Evolutionary conservation across 2,113 vertebrate species (phyloP), one percentile per base, ranked within the genome.

Genomic region (Lontra canadensis): DNA sequence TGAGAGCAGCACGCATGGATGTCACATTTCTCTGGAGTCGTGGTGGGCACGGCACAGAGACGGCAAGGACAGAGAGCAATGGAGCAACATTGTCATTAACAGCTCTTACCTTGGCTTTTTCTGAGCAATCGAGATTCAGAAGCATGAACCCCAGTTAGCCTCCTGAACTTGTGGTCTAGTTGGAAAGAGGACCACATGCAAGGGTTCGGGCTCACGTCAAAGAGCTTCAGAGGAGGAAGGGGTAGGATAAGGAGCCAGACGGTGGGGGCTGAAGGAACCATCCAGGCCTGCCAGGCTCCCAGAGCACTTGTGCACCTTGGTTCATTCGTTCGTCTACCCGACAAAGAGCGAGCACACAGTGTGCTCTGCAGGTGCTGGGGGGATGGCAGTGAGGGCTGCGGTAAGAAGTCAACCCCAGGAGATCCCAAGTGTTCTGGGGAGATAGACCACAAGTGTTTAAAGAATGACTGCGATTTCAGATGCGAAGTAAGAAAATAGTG

Each of bases 261-360:
- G 0, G 25, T 2, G 11, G 2, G 6, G 7, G 5, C 4, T 5
- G 2, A 1, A 1, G 52, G 7, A 14, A 6, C 36, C 5, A 23
- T 29, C 9, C 9, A 3, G 26, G 57, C 6, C 5, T 0, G 17
- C 55, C 15, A 10, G 39, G 15, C 7, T 14, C n/a, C 18, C 1
- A 1, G 39, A 42, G 36, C 5, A 10, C 29, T 15, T n/a, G 17
- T 3, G 29, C 1, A 0, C 63, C 63, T 57, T 4, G 0, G 10
- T 20, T 26, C 1, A 0, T 36, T n/a, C 9, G 6, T 71, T 57
- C 20, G 4, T 18, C 71, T 26, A 23, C 39, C 59, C 4, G 3
- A 44, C 20, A 20, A 59, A 49, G 1, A 36, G 20, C 2, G 0
- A 31, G 49, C 5, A 39, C 18, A 20, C 36, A 0, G 1, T 25